Percentiles rank a stretch among this genome's conserved stretches.
These are phyloP conservation scores for Folsomia candida DNA, from an alignment of 2,888 invertebrate species.

Conservation along the genomic window DNA sequence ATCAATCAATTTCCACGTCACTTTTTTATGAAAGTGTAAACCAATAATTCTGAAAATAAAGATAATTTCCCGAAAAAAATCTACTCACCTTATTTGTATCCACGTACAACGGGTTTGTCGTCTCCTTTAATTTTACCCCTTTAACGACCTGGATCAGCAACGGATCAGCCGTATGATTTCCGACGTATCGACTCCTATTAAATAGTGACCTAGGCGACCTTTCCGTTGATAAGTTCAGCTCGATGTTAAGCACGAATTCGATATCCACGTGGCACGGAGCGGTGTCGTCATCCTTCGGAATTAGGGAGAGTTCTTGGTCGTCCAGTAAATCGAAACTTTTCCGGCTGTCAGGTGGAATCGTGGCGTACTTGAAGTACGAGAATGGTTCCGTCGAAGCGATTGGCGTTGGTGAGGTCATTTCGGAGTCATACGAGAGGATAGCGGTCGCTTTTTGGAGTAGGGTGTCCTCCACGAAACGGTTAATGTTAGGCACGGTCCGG, in stretches of 20 bases:
- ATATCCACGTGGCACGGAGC: not conserved
- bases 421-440: not conserved
- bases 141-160: not conserved
- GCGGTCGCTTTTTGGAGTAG: not conserved
- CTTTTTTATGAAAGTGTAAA: too few relatives aligned
- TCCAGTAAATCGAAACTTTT: not conserved
- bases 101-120: not conserved
- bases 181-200: too few relatives aligned
- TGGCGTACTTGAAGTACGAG: not conserved
- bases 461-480: not conserved
- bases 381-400: not conserved
- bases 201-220: not conserved
- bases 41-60: too few relatives aligned
- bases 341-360: not conserved
- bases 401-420: not conserved
- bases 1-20: too few relatives aligned
- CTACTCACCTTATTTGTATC: not conserved
- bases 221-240: not conserved
- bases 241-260: not conserved
- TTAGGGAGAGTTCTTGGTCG: not conserved
- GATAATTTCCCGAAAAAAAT: too few relatives aligned
- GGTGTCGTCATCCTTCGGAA: not conserved
- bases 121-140: not conserved
- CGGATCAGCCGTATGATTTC: not conserved
- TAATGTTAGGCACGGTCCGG: not conserved